phyloP scores from a whole-genome alignment of 2,888 invertebrate species.

The Brachypterus glaber region DNA sequence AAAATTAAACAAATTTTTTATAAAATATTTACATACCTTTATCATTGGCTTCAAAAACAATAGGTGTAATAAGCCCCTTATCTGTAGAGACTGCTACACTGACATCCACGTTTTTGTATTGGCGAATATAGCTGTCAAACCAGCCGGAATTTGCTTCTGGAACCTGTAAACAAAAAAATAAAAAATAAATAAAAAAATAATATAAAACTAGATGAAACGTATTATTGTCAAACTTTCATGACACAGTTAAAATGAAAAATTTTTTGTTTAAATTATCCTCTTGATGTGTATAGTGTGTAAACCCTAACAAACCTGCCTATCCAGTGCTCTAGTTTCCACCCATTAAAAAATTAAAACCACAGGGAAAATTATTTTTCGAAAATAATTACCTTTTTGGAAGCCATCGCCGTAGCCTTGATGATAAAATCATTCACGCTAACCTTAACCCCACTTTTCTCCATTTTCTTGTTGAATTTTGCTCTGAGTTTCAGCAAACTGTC shows the following conservation, averaged over 20 bases:
- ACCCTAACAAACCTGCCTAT: too few relatives aligned
- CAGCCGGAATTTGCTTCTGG: conserved; percentile 93
- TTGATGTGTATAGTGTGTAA: too few relatives aligned
- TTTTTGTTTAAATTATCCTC: too few relatives aligned
- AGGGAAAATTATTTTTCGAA: background rate
- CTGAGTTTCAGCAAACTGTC: conserved; percentile 71
- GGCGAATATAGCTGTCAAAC: conserved; percentile 87
- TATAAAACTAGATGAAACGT: too few relatives aligned
- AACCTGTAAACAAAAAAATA: conserved; percentile 46
- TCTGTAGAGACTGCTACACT: conserved; percentile 96
- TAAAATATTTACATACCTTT: conserved; percentile 50
- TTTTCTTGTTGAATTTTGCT: conserved; percentile 65
- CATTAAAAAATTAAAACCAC: background rate
- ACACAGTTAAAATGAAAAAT: too few relatives aligned
- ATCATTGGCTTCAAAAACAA: conserved; percentile 81
- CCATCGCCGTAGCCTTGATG: conserved; percentile 84
- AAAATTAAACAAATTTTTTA: background rate
- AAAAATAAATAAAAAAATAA: too few relatives aligned
- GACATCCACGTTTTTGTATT: conserved; percentile 89
- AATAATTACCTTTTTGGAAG: conserved; percentile 57
- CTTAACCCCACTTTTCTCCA: conserved; percentile 73
- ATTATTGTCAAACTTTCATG: too few relatives aligned
- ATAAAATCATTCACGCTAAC: conserved; percentile 94
- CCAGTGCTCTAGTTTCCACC: too few relatives aligned
- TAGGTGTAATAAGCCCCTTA: conserved; percentile 92